Conservation (phyloP, 2,888 invertebrate species). For the Nesidiocoris tenuis region DNA sequence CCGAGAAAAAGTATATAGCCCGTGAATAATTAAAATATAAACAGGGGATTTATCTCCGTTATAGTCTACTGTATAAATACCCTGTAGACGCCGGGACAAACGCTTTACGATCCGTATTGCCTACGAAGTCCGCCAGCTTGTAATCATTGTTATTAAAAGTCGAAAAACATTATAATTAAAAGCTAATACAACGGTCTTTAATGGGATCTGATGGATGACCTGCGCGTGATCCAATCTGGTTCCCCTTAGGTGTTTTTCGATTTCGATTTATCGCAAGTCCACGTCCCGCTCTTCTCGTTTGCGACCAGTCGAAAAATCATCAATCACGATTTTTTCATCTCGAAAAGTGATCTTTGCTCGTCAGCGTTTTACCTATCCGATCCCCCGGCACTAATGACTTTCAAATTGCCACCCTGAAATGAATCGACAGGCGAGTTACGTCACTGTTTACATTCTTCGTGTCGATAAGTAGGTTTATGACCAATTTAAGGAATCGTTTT, state of each 20-base stretch:
- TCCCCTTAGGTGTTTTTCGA: constrained; percentile 23
- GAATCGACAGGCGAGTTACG: background rate
- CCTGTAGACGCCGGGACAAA: constrained; percentile 1
- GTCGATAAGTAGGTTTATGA: background rate
- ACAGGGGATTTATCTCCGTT: constrained; percentile 42
- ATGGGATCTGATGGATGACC: constrained; percentile 45
- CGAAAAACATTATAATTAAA: constrained; percentile 48
- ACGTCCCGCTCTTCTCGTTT: constrained; percentile 5
- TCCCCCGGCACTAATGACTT: background rate
- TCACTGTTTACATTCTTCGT: background rate
- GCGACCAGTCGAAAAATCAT: background rate
- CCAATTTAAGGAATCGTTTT: background rate
- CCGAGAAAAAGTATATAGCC: background rate
- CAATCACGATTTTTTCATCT: background rate
- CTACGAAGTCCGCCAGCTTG: constrained; percentile 1
- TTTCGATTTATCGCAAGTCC: constrained; percentile 29
- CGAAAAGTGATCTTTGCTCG: background rate
- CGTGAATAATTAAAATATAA: constrained; percentile 43
- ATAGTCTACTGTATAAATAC: constrained; percentile 44
- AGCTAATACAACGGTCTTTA: constrained; percentile 43
- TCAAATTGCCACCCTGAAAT: background rate
- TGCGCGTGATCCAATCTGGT: constrained; percentile 44
- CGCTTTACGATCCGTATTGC: background rate
- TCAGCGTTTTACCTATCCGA: background rate
- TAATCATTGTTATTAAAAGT: constrained; percentile 47